Evolutionary conservation across 64 coral and sea anemone species (phyloP), one percentile per base, ranked within the genome.

Genomic region (Orbicella faveolata): DNA sequence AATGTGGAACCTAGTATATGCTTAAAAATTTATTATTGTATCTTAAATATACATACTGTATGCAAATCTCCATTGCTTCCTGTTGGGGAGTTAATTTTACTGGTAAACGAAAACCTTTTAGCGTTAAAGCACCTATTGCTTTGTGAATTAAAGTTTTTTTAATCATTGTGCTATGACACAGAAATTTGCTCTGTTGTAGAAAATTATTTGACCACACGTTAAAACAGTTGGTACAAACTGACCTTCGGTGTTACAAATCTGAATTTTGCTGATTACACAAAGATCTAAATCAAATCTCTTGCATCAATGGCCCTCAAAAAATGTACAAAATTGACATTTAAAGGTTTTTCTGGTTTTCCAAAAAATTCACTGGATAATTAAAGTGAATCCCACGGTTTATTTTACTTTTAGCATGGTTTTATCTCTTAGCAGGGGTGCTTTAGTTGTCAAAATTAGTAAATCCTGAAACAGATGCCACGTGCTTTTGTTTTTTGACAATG

Each of bases 391-490:
- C 30, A 15, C 25, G 63, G 65, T 85, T 39, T 52, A 52, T 78
- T 85, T 64, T 21, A 17, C 10, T 85, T 65, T 48, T 83, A 36
- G 21, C 35, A 21, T 85, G 23, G 21, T 23, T 85, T 2, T 85
- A 48, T 85, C 70, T 44, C 81, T 10, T 73, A 53, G 82, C 82
- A 85, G 82, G 82, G 41, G 81, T 48, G 33, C 5, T 48, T 54
- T n/a, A 67, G 81, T 84, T 68, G 33, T 83, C 34, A 21, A 16
- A 84, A 34, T 13, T 70, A 69, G 41, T 70, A 44, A 68, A n/a
- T 8, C 79, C 36, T 39, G 9, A 83, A 83, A 65, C 57, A 66
- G 61, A 48, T 83, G 61, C 19, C 19, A 1, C 44, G 3, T 11
- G 25, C 67, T 36, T 68, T 83, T 83, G 81, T 83, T 83, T 83